These are phyloP conservation scores for Enteromius afrohamiltoni DNA, from an alignment of 2,797 vertebrate genomes.

Conservation along the genomic window DNA sequence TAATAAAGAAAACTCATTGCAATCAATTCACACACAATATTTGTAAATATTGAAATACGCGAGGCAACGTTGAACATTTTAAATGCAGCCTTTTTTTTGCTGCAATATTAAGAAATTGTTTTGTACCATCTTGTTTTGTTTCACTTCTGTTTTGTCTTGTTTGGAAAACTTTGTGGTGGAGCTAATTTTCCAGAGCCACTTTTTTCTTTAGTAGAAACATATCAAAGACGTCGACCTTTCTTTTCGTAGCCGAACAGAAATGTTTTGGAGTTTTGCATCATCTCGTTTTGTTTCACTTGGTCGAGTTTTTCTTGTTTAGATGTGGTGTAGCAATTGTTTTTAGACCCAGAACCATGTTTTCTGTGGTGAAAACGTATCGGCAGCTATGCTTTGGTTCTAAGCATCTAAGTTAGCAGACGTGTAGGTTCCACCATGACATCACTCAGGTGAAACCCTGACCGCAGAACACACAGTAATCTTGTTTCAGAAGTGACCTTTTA, in stretches of 20 bases:
- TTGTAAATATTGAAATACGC: background rate
- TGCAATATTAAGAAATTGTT: background rate
- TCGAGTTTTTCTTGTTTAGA: background rate
- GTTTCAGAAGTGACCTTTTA: slow-evolving; percentile 37
- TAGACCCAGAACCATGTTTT: background rate
- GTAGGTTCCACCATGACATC: slow-evolving; percentile 16
- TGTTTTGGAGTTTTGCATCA: background rate
- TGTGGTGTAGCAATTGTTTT: background rate
- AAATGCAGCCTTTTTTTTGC: background rate
- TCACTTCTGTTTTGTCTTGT: background rate
- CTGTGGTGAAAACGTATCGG: background rate
- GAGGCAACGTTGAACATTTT: background rate
- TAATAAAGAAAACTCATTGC: background rate
- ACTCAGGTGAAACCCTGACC: slow-evolving; percentile 41
- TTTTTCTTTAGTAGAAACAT: background rate
- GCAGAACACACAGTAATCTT: slow-evolving; percentile 22
- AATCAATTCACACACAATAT: background rate
- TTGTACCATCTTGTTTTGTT: background rate
- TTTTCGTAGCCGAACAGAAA: too few species aligned
- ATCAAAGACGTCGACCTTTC: background rate
- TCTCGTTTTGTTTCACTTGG: background rate
- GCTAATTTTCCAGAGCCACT: background rate
- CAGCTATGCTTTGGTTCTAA: slow-evolving; percentile 9
- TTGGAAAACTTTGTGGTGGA: background rate
- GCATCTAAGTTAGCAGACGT: slow-evolving; percentile 1